These are phyloP conservation scores for Trissonchulus latispiculum DNA, from an alignment of 2,888 invertebrate species.

Conservation along the genomic window DNA sequence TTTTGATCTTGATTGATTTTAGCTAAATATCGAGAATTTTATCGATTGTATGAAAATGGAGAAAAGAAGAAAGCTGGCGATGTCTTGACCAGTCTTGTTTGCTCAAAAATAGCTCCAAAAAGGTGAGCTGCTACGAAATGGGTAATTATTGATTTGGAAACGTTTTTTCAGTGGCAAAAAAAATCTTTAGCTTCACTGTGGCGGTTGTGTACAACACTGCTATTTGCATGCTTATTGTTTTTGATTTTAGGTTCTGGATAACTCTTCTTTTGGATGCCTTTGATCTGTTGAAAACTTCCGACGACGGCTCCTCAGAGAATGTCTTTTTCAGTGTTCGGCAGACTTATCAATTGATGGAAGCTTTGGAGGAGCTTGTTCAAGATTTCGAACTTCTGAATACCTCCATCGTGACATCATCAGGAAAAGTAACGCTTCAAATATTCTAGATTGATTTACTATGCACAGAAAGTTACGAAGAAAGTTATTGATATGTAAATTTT, in stretches of 20 bases:
- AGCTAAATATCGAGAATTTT: slow-evolving; percentile 15
- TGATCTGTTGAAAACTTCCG: not conserved
- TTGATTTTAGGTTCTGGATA: not conserved
- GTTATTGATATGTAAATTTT: too few relatives aligned
- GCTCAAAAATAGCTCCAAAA: slow-evolving; percentile 6
- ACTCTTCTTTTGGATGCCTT: not conserved
- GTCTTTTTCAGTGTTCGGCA: not conserved
- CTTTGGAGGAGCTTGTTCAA: not conserved
- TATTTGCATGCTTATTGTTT: too few relatives aligned
- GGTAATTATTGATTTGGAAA: too few relatives aligned
- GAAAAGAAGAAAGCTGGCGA: not conserved
- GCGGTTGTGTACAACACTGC: too few relatives aligned
- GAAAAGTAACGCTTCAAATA: too few relatives aligned
- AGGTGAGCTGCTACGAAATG: not conserved
- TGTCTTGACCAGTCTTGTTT: not conserved
- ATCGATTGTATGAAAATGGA: not conserved
- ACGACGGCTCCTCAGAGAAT: not conserved
- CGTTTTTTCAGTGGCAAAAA: too few relatives aligned
- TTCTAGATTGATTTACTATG: too few relatives aligned
- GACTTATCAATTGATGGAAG: not conserved
- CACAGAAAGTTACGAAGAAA: too few relatives aligned
- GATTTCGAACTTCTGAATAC: not conserved
- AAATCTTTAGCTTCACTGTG: too few relatives aligned
- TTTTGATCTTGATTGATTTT: too few relatives aligned
- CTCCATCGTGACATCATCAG: too few relatives aligned